These are phyloP conservation scores for Rhimphoctona megacephalus DNA, from an alignment of 2,888 invertebrate species.

Conservation along the genomic window DNA sequence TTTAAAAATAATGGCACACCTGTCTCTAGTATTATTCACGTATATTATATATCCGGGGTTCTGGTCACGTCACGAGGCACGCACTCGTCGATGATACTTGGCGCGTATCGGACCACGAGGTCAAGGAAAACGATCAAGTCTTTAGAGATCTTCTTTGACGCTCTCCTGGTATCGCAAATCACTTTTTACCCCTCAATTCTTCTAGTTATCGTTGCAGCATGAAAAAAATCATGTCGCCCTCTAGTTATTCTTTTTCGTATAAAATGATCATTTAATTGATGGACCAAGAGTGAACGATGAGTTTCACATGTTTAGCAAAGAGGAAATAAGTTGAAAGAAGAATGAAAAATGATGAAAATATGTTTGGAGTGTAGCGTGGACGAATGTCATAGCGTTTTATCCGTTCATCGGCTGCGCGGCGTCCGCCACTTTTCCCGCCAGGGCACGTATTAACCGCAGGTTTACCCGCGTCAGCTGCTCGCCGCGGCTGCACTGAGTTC, in stretches of 20 bases:
- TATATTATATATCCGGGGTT: constrained; percentile 54
- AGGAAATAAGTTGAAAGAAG: background rate
- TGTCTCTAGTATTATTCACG: constrained; percentile 44
- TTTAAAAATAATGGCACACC: constrained; percentile 27
- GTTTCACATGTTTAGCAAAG: constrained; percentile 17
- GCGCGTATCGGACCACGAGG: constrained; percentile 57
- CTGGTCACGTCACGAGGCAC: constrained; percentile 53
- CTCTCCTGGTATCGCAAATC: constrained; percentile 7
- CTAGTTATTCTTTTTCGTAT: background rate
- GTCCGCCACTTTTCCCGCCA: constrained; percentile 70
- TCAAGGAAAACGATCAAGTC: constrained; percentile 45
- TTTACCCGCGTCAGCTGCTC: constrained; percentile 82
- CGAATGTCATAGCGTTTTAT: constrained; percentile 20
- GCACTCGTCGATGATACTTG: constrained; percentile 41
- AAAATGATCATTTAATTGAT: constrained; percentile 2
- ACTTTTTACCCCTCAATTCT: background rate
- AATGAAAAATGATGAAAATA: constrained; percentile 16
- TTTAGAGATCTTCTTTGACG: constrained; percentile 30
- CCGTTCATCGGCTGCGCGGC: constrained; percentile 58
- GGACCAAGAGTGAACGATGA: background rate
- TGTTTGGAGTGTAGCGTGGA: constrained; percentile 1
- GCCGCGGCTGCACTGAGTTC: constrained; percentile 82
- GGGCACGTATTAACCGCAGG: constrained; percentile 61
- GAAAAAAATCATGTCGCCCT: constrained; percentile 9
- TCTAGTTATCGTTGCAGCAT: background rate